Conservation (phyloP, 2,888 invertebrate genomes). For the Spilarctia lutea region DNA sequence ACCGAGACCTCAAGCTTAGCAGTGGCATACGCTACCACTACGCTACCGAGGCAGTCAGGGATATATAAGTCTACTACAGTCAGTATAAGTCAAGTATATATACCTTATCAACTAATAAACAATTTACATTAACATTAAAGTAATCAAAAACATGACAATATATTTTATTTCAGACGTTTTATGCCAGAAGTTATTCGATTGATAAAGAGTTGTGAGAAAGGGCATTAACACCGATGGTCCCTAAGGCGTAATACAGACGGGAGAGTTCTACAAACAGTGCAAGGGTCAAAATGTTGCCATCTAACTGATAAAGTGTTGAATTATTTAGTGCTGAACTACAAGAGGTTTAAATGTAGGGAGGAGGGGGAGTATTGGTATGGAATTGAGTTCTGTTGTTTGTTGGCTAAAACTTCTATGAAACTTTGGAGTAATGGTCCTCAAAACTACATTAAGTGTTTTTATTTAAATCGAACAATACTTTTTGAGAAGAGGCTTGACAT, state of each 20-base stretch:
- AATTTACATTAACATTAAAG: not conserved
- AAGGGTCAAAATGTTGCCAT: slow-evolving; percentile 41
- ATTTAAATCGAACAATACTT: no score
- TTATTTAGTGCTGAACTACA: slow-evolving; percentile 38
- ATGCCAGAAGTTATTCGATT: not conserved
- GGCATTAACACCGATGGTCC: slow-evolving; percentile 24
- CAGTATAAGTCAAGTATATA: no score
- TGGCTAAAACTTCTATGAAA: not conserved
- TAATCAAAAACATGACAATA: not conserved
- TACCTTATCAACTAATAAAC: no score
- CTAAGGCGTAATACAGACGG: slow-evolving; percentile 20
- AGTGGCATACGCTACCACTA: no score
- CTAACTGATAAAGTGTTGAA: slow-evolving; percentile 45
- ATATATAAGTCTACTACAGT: no score
- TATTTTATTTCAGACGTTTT: not conserved
- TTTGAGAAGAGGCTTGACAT: no score
- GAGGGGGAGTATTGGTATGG: not conserved
- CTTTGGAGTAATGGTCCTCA: not conserved
- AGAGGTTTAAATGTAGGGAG: slow-evolving; percentile 30
- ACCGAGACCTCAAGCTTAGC: no score
- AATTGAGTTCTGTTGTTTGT: slow-evolving; percentile 11
- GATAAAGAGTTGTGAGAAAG: slow-evolving; percentile 3
- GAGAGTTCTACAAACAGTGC: slow-evolving; percentile 19
- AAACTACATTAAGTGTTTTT: not conserved
- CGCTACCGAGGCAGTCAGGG: no score